phyloP scores from a whole-genome alignment of 2,113 vertebrate genomes.

The Tenebrosternarchus preto region DNA sequence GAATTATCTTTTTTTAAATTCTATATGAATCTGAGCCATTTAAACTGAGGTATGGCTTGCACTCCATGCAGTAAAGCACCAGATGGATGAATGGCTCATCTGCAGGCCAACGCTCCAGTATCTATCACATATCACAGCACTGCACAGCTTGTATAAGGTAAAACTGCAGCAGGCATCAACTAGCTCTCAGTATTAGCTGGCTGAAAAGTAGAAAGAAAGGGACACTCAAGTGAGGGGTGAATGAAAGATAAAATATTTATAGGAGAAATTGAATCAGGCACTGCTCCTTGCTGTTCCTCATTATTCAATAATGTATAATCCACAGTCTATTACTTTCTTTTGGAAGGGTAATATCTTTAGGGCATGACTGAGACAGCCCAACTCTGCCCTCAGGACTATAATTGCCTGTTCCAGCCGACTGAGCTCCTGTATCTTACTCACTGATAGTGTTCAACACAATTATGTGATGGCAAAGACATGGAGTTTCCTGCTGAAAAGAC shows the following conservation, averaged over 20 bases:
- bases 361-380: conserved; percentile 52
- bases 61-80: not conserved
- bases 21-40: conserved; percentile 1
- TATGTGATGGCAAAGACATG: conserved; percentile 59
- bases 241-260: conserved; percentile 61
- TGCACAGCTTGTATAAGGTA: conserved; percentile 25
- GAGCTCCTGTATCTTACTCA: conserved; percentile 64
- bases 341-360: conserved; percentile 58
- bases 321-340: conserved; percentile 58
- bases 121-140: conserved; percentile 3
- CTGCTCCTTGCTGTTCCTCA: conserved; percentile 52
- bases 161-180: conserved; percentile 22
- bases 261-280: conserved; percentile 53
- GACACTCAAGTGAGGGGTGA: conserved; percentile 39
- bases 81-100: not conserved
- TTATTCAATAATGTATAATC: conserved; percentile 67
- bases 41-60: not conserved
- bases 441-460: conserved; percentile 69
- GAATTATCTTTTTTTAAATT: not conserved
- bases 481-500: conserved; percentile 26
- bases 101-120: conserved; percentile 5
- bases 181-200: conserved; percentile 14
- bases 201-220: conserved; percentile 32
- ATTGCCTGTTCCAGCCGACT: conserved; percentile 70
- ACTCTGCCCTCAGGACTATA: conserved; percentile 66